Evolutionary conservation across 1,140 invertebrate genomes (phyloP), one percentile per base, ranked within the genome.

Genomic region (Ceratosolen fusciceps): DNA sequence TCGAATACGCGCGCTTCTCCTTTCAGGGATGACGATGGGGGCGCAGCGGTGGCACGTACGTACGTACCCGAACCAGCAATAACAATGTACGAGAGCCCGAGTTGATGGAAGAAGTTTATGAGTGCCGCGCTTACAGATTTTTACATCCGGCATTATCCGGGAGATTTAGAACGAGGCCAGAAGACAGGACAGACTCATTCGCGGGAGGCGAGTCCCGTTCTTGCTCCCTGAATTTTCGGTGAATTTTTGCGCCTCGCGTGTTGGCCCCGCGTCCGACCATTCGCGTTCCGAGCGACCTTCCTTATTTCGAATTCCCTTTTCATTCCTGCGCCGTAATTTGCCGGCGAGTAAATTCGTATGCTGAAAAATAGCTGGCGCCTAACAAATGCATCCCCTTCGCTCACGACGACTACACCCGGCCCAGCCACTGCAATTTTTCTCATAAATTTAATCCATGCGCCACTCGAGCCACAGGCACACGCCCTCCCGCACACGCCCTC

Each of bases 141-240:
- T 75, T 75, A 52, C 67, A 49, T 75, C 29, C 43, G 34, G 62
- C 43, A 62, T 67, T 67, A 75, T 67, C 60, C 43, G 43, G n/a
- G n/a, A n/a, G n/a, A 29, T 75, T 67, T 67, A n/a, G 21, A 75
- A 62, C 52, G 60, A 26, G 26, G 12, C 9, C 29, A 12, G 24
- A 5, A 7, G 24, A 16, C 16, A 67, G n/a, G n/a, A n/a, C n/a
- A n/a, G n/a, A n/a, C n/a, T 24, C 34, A 37, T 39, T 67, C 24
- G 19, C 3, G 49, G 39, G 49, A 70, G n/a, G n/a, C n/a, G 26
- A 70, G 16, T 47, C 29, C 10, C 39, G 3, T 39, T 70, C 16
- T 24, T 43, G n/a, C 4, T 47, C n/a, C 24, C 10, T 4, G n/a
- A 70, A 47, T 70, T 70, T 14, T 47, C n/a, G 39, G 24, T 4